Evolutionary conservation across 2,888 invertebrate species (phyloP).

Genomic region (Pollenia labialis): DNA sequence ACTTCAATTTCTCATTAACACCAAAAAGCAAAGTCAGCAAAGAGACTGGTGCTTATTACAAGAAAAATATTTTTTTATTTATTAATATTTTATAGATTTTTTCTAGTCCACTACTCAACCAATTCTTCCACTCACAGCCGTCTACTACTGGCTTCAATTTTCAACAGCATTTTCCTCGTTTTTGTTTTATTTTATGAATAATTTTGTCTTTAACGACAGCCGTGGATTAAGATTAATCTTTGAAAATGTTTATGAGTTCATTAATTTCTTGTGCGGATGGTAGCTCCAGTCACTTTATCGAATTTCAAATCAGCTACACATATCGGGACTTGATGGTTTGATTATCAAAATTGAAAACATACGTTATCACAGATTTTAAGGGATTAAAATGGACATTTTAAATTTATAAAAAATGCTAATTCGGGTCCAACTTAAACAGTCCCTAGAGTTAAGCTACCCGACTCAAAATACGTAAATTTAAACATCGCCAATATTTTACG

Average conservation of each 20-base stretch:
- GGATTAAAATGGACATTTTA: too few relatives aligned
- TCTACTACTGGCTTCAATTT: slow-evolving; percentile 49
- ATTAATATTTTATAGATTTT: slow-evolving; percentile 32
- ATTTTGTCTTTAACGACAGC: slow-evolving; percentile 63
- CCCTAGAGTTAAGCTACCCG: too few relatives aligned
- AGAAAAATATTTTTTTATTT: slow-evolving; percentile 28
- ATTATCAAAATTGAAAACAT: neutral
- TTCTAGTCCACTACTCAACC: slow-evolving; percentile 36
- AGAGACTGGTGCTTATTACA: neutral
- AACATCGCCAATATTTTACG: too few relatives aligned
- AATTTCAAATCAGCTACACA: slow-evolving; percentile 10
- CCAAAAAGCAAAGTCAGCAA: slow-evolving; percentile 4
- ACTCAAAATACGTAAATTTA: too few relatives aligned
- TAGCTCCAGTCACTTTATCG: slow-evolving; percentile 21
- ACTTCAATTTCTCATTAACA: slow-evolving; percentile 50
- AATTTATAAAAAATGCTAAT: too few relatives aligned
- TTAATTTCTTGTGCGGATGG: slow-evolving; percentile 21
- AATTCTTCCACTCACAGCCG: slow-evolving; percentile 34
- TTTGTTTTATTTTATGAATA: slow-evolving; percentile 51
- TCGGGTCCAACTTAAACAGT: too few relatives aligned
- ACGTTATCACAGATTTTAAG: slow-evolving; percentile 17
- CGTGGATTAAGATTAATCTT: slow-evolving; percentile 60
- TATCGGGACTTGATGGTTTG: slow-evolving; percentile 6
- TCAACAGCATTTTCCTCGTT: slow-evolving; percentile 45
- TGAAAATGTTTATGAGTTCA: slow-evolving; percentile 56